These are phyloP conservation scores for Pseudomyrmex concolor DNA, from an alignment of 1,140 invertebrate species.

Conservation along the genomic window DNA sequence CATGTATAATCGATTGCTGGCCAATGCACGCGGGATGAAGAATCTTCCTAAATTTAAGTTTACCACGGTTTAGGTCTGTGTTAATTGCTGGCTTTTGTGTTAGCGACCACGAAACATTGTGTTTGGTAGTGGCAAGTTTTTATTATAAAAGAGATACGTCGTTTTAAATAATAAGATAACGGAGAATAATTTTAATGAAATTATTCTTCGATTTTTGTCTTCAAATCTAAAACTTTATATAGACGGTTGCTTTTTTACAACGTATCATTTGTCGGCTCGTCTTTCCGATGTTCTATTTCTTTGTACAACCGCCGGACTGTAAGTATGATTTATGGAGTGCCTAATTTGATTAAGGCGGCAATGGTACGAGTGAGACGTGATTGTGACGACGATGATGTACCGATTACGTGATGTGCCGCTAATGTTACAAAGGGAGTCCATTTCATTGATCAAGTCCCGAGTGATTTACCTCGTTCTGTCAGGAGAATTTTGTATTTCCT, in stretches of 20 bases:
- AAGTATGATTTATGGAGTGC: conserved; percentile 64
- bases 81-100: not conserved
- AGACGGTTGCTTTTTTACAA: not conserved
- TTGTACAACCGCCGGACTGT: conserved; percentile 33
- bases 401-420: conserved; percentile 54
- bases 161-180: no score
- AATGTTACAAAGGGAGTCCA: conserved; percentile 67
- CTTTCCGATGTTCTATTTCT: conserved; percentile 46
- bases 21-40: conserved; percentile 20
- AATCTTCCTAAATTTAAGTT: conserved; percentile 29
- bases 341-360: conserved; percentile 54
- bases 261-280: conserved; percentile 45
- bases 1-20: conserved; percentile 46
- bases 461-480: conserved; percentile 63
- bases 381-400: conserved; percentile 49
- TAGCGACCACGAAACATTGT: not conserved
- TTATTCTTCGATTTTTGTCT: no score
- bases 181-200: no score
- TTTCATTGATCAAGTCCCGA: conserved; percentile 59
- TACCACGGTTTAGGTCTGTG: not conserved
- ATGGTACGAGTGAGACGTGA: conserved; percentile 34
- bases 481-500: conserved; percentile 64
- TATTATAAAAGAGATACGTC: not conserved
- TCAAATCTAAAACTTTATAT: not conserved
- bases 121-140: not conserved